Evolutionary conservation across 1,140 invertebrate genomes (phyloP), one percentile per base, ranked within the genome.

Genomic region (Anastatus disparis): DNA sequence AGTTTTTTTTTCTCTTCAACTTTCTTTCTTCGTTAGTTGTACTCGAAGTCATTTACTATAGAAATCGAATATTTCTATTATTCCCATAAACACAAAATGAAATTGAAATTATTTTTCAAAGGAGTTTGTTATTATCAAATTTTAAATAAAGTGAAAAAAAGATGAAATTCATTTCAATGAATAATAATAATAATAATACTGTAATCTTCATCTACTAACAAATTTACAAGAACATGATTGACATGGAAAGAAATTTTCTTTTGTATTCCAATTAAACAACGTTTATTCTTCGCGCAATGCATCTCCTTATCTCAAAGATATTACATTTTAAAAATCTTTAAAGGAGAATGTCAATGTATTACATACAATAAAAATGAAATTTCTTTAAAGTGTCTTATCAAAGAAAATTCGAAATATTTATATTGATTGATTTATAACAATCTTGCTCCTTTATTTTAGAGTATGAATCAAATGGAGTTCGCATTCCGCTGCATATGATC

Each of bases 381-480:
- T 22, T 29, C n/a, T 56, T 13, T 3, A 52, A 24, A 17, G 13
- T 63, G 40, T 31, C 27, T 48, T 46, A 24, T 35, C 7, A 42
- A 38, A 46, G 1, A 35, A 58, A 67, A n/a, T 35, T 12, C 59
- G 13, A 40, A 59, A 50, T 35, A 26, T 8, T 35, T 42, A 29
- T 20, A 55, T 42, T 22, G 29, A 35, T 46, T 48, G 31, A 40
- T 70, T 29, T 53, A 35, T 22, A n/a, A 52, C 46, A 52, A 69
- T 61, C 40, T 27, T 76, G 70, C 78, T 72, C 74, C 75, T 75
- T 71, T 50, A 70, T 64, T 50, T 71, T 65, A 56, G n/a, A n/a
- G 48, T 72, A 50, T 72, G 24, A 61, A 35, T 55, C 17, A 53
- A 31, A 56, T 63, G 15, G 27, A 40, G 13, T 55, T 38, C 20